A percentile compares a stretch with the other conserved stretches of the same genome.
These are phyloP conservation scores for Caenorhabditis imperialis DNA, from an alignment of 2,888 invertebrate genomes.

Conservation along the genomic window DNA sequence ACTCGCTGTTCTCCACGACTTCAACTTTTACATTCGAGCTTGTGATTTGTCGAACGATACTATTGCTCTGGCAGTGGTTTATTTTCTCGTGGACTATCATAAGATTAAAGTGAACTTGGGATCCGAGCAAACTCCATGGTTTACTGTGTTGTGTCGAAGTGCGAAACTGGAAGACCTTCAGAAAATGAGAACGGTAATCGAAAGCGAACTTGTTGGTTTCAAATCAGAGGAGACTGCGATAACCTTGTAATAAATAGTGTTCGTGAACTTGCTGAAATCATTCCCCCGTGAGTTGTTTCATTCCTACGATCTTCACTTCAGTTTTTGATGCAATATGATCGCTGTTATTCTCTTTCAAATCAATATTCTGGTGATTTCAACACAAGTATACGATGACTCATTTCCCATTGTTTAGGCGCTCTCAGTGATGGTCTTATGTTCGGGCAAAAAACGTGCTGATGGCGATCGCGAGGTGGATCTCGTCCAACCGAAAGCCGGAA, in stretches of 20 bases:
- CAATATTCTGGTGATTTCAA: slow-evolving; percentile 45
- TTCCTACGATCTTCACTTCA: too few relatives aligned
- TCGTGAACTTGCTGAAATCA: too few relatives aligned
- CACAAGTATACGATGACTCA: too few relatives aligned
- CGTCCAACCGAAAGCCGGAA: slow-evolving; percentile 15
- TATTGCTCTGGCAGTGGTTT: slow-evolving; percentile 33
- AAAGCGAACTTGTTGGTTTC: slow-evolving; percentile 13
- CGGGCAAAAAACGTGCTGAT: slow-evolving; percentile 16
- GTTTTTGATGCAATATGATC: slow-evolving; percentile 42
- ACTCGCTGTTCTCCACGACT: slow-evolving; percentile 46
- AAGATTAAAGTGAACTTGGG: slow-evolving; percentile 28
- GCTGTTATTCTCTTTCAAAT: slow-evolving; percentile 48
- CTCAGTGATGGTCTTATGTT: slow-evolving; percentile 14
- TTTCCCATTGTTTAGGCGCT: slow-evolving; percentile 12
- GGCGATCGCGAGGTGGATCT: slow-evolving; percentile 32
- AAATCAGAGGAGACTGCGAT: too few relatives aligned
- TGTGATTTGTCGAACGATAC: slow-evolving; percentile 16
- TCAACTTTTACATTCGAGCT: slow-evolving; percentile 3
- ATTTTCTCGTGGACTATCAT: slow-evolving; percentile 39
- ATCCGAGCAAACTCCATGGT: slow-evolving; percentile 4
- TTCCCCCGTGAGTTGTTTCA: too few relatives aligned
- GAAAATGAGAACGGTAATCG: slow-evolving; percentile 6
- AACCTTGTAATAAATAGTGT: too few relatives aligned
- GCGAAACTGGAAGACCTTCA: slow-evolving; percentile 29
- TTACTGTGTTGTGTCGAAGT: slow-evolving; percentile 9